Base-by-base conservation (phyloP, 2,888 invertebrate species). In the Deilephila porcellus region DNA sequence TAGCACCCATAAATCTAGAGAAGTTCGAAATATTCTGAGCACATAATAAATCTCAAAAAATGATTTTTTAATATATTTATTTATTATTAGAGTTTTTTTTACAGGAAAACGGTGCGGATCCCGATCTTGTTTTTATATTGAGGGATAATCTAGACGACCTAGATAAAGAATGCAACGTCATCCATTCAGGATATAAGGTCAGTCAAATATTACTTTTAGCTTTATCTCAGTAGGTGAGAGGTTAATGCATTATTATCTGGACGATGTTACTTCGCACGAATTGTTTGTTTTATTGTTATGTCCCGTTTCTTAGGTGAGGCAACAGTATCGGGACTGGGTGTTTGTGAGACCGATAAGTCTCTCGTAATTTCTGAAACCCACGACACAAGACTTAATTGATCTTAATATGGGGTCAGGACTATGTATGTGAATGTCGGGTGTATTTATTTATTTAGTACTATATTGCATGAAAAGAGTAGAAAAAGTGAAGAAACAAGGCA, bases 161-260 rank as follows among this genome's bases (percentile, higher is more conserved):
- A 17, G 67, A 67, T 4, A 17, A 20, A 52, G 67, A 52, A 67
- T 67, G 67, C 17, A 67, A 67, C 67, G 14, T 25, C 17, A 3
- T 67, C 17, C 14, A 25, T 52, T 52, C 67, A 67, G 67, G 67
- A 52, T 67, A 52, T 52, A 67, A 45, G 52, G 67, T 52, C 2
- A 67, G 67, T 45, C 3, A 14, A 14, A 45, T 2, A 45, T 63
- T n/a, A 37, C 17, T 17, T 6, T 32, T 17, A 34, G 0, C 8
- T 3, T 29, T 14, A 62, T 17, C 3, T 19, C 56, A 6, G 17
- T 17, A 6, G 17, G n/a, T 56, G 17, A 5, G 17, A 5, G 3
- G n/a, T 56, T n/a, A n/a, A 6, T 19, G 19, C 14, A 56, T 56
- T n/a, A 17, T 19, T 56, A n/a, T 19, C 1, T 19, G 56, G 7